Evolutionary conservation across 1,140 invertebrate species (phyloP).

Genomic region (Drosophila orosa): DNA sequence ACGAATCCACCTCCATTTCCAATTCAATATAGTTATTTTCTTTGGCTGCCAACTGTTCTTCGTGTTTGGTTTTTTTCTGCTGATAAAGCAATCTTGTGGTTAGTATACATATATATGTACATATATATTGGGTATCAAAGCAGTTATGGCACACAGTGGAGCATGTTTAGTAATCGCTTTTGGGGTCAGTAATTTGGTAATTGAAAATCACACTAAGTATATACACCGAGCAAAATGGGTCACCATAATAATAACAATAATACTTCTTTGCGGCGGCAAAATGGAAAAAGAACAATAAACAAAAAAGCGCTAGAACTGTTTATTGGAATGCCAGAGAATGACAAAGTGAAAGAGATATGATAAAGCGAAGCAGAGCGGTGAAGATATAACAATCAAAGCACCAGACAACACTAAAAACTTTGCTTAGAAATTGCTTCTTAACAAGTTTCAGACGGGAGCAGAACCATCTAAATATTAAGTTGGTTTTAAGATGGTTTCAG

Average conservation of each 20-base stretch:
- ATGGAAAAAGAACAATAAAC: slow-evolving; percentile 20
- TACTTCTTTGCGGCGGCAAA: slow-evolving; percentile 8
- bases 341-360: slow-evolving; percentile 41
- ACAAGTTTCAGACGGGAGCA: slow-evolving; percentile 7
- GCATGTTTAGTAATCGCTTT: slow-evolving; percentile 55
- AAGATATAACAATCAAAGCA: slow-evolving; percentile 36
- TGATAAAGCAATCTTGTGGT: slow-evolving; percentile 69
- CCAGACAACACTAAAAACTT: slow-evolving; percentile 15
- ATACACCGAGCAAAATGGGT: slow-evolving; percentile 59
- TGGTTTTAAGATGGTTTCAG: background rate
- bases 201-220: slow-evolving; percentile 57
- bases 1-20: slow-evolving; percentile 15
- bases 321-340: slow-evolving; percentile 46
- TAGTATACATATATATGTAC: slow-evolving; percentile 1
- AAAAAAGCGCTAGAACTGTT: slow-evolving; percentile 40
- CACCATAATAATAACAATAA: slow-evolving; percentile 33
- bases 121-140: background rate
- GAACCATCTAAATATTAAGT: background rate
- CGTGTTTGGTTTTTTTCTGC: slow-evolving; percentile 21
- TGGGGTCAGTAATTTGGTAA: slow-evolving; percentile 79
- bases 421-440: slow-evolving; percentile 42
- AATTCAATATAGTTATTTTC: slow-evolving; percentile 40
- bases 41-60: slow-evolving; percentile 39
- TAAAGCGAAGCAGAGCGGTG: slow-evolving; percentile 5
- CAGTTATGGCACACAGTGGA: slow-evolving; percentile 28